Percentiles rank a stretch among this genome's conserved stretches.
These are phyloP conservation scores for Otus sunia DNA, from an alignment of 2,113 vertebrate species.

Conservation along the genomic window DNA sequence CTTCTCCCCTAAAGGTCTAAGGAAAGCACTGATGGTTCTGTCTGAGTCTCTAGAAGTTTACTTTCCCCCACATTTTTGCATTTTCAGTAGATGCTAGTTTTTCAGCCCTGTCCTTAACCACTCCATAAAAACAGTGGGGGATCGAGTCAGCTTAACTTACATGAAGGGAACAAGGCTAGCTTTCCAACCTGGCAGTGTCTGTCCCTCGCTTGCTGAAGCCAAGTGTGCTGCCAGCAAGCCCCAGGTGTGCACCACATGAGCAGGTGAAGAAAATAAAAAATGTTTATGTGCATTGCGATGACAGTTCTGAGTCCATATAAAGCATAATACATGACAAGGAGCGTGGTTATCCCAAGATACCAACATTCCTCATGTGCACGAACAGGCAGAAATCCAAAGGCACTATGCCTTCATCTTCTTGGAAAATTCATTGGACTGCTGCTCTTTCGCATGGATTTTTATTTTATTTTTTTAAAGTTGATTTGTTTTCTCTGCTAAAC, in stretches of 20 bases:
- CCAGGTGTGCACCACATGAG: conserved; percentile 66
- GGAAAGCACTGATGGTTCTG: not conserved
- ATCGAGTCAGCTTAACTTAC: not conserved
- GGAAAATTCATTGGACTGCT: conserved; percentile 8
- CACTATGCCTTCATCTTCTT: conserved; percentile 23
- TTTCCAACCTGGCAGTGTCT: conserved; percentile 58
- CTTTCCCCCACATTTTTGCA: not conserved
- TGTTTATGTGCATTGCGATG: conserved; percentile 58
- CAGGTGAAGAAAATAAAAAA: conserved; percentile 73
- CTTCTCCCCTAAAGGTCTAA: not conserved
- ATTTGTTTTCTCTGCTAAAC: not conserved
- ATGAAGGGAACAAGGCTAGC: conserved; percentile 10
- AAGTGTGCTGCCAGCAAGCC: conserved; percentile 15
- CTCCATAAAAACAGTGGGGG: conserved; percentile 50
- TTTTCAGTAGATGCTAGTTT: conserved; percentile 13
- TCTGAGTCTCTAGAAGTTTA: not conserved
- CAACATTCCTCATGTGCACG: conserved; percentile 34
- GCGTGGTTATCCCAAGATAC: conserved; percentile 43
- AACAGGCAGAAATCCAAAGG: conserved; percentile 52
- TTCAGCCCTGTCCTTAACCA: conserved; percentile 45
- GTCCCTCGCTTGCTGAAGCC: not conserved
- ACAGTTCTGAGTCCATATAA: conserved; percentile 66
- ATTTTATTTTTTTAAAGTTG: not conserved
- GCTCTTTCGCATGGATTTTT: not conserved
- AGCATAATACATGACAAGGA: conserved; percentile 51